Base-by-base conservation (phyloP, 2,113 vertebrate species). In the Actinemys pallida region DNA sequence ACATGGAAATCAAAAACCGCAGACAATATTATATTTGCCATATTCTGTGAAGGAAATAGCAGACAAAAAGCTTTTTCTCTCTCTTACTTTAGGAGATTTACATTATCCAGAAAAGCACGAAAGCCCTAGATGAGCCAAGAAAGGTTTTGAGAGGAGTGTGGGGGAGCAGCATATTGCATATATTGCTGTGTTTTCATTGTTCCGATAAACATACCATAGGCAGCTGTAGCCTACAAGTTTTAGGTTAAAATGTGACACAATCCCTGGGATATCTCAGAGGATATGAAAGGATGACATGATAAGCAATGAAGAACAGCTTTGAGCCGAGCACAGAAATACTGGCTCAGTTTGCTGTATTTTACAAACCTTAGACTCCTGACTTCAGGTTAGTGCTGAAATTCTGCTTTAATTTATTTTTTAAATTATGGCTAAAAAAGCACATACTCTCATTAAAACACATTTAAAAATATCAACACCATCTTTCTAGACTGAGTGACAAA, bases 201-300 rank as follows among this genome's bases (percentile, higher is more conserved):
- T 87, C 78, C 78, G 75, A 10, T 45, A 52, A 4, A 59, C 75
- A 90, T 42, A 93, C 45, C 80, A 84, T 0, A 91, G 62, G 87
- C 57, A 95, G 88, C 72, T 88, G 86, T 24, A 89, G 45, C 3
- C 72, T 65, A 49, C 49, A 84, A 83, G n/a, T 78, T 90, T 93
- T 80, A 50, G 76, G 89, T 39, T 87, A 87, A 90, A 96, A 90
- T 42, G 65, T 39, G 79, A 50, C 72, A 88, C 42, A 90, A 87
- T 75, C 27, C 14, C 89, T 95, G 75, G 42, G 54, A 49, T 94
- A 80, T 49, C 59, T 87, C 82, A 92, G 95, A 81, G 59, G 81
- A 35, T 20, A 57, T 11, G 45, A 53, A 81, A 90, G 92, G 81
- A 92, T 89, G 89, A 92, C 89, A 91, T 20, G 87, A 81, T 35